Evolutionary conservation across 2,888 invertebrate genomes (phyloP).

Genomic region (Chorisops tibialis): DNA sequence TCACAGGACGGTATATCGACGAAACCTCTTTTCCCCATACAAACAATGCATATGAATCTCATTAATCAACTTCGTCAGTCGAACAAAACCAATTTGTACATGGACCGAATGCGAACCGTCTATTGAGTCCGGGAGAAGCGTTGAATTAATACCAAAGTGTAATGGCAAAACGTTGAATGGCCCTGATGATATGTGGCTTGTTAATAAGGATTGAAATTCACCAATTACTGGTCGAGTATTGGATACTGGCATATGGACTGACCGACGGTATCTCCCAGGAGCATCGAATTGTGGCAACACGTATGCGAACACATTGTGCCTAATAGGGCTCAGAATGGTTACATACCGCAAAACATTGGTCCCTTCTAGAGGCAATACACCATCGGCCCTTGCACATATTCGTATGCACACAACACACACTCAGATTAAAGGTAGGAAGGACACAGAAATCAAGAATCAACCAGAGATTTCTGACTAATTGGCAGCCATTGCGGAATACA

Average conservation of each 20-base stretch:
- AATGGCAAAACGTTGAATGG: conserved; percentile 9
- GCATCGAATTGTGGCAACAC: not conserved
- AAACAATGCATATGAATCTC: not conserved
- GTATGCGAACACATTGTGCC: not conserved
- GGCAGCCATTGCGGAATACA: conserved; percentile 29
- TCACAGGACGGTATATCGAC: not conserved
- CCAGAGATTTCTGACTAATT: conserved; percentile 27
- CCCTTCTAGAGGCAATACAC: not conserved
- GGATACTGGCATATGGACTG: not conserved
- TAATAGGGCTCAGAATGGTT: not conserved
- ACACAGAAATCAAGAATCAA: conserved; percentile 13
- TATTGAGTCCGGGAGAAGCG: not conserved
- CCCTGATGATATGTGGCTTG: conserved; percentile 19
- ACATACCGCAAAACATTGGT: not conserved
- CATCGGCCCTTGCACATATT: not conserved
- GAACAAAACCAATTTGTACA: not conserved
- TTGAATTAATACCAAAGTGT: conserved; percentile 16
- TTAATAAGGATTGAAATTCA: conserved; percentile 24
- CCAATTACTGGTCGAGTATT: conserved; percentile 3
- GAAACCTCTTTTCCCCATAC: not conserved
- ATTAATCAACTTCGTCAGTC: conserved; percentile 4
- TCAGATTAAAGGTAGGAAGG: not conserved
- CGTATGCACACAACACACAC: not conserved
- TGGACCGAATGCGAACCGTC: not conserved
- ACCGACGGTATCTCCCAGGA: not conserved